These are phyloP conservation scores for Phallusia fumigata DNA, from an alignment of 23 tunicate genomes.

Conservation along the genomic window DNA sequence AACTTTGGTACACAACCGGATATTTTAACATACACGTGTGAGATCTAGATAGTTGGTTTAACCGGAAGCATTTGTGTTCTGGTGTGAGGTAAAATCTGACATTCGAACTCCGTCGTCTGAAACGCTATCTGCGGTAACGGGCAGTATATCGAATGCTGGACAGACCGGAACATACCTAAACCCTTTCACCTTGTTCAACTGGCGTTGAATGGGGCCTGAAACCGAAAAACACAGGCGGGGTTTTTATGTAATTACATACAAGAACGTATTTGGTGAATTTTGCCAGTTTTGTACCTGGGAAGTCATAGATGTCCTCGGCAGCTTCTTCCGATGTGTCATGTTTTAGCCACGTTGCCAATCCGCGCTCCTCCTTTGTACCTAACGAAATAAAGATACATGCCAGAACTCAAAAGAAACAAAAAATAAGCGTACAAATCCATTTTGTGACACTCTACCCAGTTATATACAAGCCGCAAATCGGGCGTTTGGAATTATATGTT, in stretches of 20 bases:
- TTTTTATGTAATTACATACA: neutral
- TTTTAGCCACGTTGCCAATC: constrained; percentile 10
- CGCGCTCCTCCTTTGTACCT: constrained; percentile 20
- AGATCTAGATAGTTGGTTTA: too few species aligned
- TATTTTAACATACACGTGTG: too few species aligned
- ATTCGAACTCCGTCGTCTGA: neutral
- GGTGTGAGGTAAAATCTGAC: neutral
- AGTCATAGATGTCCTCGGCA: neutral
- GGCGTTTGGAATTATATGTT: too few species aligned
- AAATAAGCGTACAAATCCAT: too few species aligned
- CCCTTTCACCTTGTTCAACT: neutral
- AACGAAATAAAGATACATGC: neutral
- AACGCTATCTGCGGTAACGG: neutral
- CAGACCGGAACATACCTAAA: neutral
- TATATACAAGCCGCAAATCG: too few species aligned
- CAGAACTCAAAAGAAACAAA: too few species aligned
- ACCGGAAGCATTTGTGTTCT: too few species aligned
- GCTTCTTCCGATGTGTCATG: neutral
- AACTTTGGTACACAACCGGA: too few species aligned
- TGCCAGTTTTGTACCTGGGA: neutral
- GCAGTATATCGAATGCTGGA: neutral
- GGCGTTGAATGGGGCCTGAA: neutral
- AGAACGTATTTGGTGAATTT: neutral
- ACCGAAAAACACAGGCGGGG: too few species aligned
- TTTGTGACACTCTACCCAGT: too few species aligned